Evolutionary conservation across 2,797 vertebrate species (phyloP).

Genomic region (Chaunax sp.): DNA sequence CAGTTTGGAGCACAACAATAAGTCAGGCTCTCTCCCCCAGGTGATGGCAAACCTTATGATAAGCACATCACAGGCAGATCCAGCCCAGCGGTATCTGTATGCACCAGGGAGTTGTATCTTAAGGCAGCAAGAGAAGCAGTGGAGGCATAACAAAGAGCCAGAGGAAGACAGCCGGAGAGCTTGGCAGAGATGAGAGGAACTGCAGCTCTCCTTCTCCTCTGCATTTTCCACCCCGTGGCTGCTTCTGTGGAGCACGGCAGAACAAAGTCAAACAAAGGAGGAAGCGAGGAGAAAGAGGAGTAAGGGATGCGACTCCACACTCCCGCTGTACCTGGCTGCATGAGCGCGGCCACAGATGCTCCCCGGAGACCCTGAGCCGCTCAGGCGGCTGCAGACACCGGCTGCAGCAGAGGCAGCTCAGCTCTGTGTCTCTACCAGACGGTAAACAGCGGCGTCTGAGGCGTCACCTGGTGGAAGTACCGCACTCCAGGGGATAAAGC

Average conservation of each 20-base stretch:
- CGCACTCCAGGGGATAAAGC: conserved; percentile 20
- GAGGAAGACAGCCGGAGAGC: conserved; percentile 69
- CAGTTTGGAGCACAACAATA: conserved; percentile 50
- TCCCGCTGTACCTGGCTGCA: conserved; percentile 41
- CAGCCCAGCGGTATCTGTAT: conserved; percentile 69
- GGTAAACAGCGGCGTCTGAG: conserved; percentile 6
- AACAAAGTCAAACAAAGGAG: conserved; percentile 76
- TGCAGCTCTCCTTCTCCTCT: conserved; percentile 48
- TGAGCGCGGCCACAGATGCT: conserved; percentile 24
- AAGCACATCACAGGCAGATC: conserved; percentile 73
- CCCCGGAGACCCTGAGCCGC: conserved; percentile 24
- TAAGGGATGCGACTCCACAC: conserved; percentile 20
- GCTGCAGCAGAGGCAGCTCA: conserved; percentile 23
- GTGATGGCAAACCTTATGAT: conserved; percentile 77
- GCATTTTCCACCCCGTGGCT: conserved; percentile 41
- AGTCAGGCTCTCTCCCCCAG: conserved; percentile 54
- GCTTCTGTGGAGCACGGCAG: conserved; percentile 45
- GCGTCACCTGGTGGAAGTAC: conserved; percentile 28
- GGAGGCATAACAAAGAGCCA: conserved; percentile 77
- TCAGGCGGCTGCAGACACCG: conserved; percentile 32
- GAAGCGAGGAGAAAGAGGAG: conserved; percentile 40
- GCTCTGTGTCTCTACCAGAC: conserved; percentile 30
- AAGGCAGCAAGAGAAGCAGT: conserved; percentile 53
- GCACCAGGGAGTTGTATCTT: conserved; percentile 71
- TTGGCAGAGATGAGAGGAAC: conserved; percentile 68